Conservation (phyloP, 2,888 invertebrate species). For the Ormia ochracea region DNA sequence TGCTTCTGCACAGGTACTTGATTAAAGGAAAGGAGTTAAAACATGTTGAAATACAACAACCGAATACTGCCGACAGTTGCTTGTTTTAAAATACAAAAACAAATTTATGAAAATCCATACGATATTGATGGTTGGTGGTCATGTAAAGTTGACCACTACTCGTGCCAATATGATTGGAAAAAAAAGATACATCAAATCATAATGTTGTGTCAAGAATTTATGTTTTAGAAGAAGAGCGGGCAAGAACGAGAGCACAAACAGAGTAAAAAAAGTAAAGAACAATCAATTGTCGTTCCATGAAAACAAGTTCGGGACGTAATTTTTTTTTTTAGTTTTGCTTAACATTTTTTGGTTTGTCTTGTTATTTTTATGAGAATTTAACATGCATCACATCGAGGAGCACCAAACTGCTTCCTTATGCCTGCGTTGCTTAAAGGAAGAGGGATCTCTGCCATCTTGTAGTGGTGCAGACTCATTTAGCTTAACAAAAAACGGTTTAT, state of each 20-base stretch:
- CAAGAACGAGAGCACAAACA: not conserved
- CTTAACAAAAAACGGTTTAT: slow-evolving; percentile 21
- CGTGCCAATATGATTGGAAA: not conserved
- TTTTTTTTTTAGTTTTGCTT: not conserved
- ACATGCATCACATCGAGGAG: slow-evolving; percentile 48
- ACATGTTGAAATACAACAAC: not conserved
- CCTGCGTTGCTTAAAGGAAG: slow-evolving; percentile 22
- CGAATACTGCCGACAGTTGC: not conserved
- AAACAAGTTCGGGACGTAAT: slow-evolving; percentile 44
- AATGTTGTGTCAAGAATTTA: slow-evolving; percentile 39
- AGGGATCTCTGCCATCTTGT: slow-evolving; percentile 38
- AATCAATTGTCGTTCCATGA: slow-evolving; percentile 71
- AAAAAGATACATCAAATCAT: slow-evolving; percentile 24
- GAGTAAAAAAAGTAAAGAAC: slow-evolving; percentile 63
- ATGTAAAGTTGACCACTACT: slow-evolving; percentile 18
- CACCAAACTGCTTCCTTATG: slow-evolving; percentile 51
- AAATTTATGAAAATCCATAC: not conserved
- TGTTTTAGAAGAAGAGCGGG: not conserved
- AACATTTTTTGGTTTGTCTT: slow-evolving; percentile 13
- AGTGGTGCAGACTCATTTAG: slow-evolving; percentile 36
- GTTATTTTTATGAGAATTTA: not conserved
- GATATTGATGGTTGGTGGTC: slow-evolving; percentile 8
- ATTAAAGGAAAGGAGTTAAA: not conserved
- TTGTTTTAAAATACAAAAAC: not conserved
- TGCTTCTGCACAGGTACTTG: not conserved